These are phyloP conservation scores for Esperia sulphurella DNA, from an alignment of 2,888 invertebrate species.

Conservation along the genomic window DNA sequence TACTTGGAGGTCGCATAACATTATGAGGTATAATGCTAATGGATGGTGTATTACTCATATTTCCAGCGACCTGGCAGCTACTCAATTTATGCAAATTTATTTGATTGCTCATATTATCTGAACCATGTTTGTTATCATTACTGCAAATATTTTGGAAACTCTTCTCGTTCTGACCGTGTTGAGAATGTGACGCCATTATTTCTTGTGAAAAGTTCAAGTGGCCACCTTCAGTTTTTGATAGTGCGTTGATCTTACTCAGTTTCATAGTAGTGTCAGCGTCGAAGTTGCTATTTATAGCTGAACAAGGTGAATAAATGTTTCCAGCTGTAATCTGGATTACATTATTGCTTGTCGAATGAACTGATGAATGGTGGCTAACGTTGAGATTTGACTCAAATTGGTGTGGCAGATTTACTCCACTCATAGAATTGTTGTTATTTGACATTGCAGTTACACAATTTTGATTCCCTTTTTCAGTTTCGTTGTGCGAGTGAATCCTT, in stretches of 20 bases:
- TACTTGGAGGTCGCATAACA: slow-evolving; percentile 58
- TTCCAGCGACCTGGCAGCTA: slow-evolving; percentile 65
- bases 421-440: slow-evolving; percentile 40
- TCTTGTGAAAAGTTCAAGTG: slow-evolving; percentile 71
- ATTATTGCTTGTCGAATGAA: slow-evolving; percentile 62
- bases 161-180: slow-evolving; percentile 66
- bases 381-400: slow-evolving; percentile 61
- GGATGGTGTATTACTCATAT: slow-evolving; percentile 52
- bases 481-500: slow-evolving; percentile 48
- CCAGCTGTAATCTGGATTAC: slow-evolving; percentile 72
- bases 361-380: slow-evolving; percentile 59
- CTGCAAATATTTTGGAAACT: slow-evolving; percentile 65
- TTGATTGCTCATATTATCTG: slow-evolving; percentile 51
- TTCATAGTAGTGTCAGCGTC: slow-evolving; percentile 70
- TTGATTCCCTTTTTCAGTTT: slow-evolving; percentile 58
- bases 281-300: slow-evolving; percentile 61
- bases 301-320: slow-evolving; percentile 65
- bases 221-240: slow-evolving; percentile 70
- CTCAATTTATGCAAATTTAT: slow-evolving; percentile 66
- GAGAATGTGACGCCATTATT: slow-evolving; percentile 71
- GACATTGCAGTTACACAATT: slow-evolving; percentile 58
- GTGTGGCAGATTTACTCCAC: slow-evolving; percentile 53
- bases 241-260: slow-evolving; percentile 68
- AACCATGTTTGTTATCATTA: slow-evolving; percentile 56
- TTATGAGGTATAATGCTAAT: slow-evolving; percentile 70